A percentile compares a stretch with the other conserved stretches of the same genome.
Evolutionary conservation across 2,888 invertebrate species (phyloP).

Genomic region (Orthosia gothica): DNA sequence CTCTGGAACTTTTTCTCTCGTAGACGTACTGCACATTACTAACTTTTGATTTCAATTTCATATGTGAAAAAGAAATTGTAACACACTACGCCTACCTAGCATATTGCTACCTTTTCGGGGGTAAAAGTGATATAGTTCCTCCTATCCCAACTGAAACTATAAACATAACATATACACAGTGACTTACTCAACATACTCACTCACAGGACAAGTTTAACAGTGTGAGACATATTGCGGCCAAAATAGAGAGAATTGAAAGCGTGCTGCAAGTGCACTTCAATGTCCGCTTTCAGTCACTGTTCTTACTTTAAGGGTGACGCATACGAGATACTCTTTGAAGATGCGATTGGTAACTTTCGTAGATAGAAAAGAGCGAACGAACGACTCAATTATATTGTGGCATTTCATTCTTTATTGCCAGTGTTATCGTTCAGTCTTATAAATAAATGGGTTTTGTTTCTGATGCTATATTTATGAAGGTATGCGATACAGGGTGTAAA

Average conservation of each 20-base stretch:
- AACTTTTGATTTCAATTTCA: too few species aligned
- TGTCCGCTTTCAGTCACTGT: slow-evolving; percentile 58
- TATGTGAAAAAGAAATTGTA: too few species aligned
- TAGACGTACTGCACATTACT: too few species aligned
- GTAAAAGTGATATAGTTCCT: background rate
- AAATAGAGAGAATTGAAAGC: slow-evolving; percentile 54
- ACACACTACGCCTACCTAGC: too few species aligned
- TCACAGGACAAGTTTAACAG: slow-evolving; percentile 19
- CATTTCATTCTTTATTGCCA: background rate
- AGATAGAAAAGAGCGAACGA: background rate
- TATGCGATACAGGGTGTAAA: too few species aligned
- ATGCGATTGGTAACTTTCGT: background rate
- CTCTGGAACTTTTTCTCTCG: too few species aligned
- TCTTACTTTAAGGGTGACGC: slow-evolving; percentile 20
- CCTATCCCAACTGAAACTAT: background rate
- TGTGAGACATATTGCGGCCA: slow-evolving; percentile 2
- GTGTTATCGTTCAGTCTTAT: too few species aligned
- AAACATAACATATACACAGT: slow-evolving; percentile 6
- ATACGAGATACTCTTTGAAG: slow-evolving; percentile 12
- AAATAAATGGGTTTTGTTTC: too few species aligned
- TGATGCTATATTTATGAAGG: too few species aligned
- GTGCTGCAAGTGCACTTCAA: slow-evolving; percentile 56
- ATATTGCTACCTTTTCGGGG: background rate
- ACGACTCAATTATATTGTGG: background rate
- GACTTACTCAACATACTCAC: background rate